Conservation (phyloP, 1,140 invertebrate species). For the Brachionus paranguensis region DNA sequence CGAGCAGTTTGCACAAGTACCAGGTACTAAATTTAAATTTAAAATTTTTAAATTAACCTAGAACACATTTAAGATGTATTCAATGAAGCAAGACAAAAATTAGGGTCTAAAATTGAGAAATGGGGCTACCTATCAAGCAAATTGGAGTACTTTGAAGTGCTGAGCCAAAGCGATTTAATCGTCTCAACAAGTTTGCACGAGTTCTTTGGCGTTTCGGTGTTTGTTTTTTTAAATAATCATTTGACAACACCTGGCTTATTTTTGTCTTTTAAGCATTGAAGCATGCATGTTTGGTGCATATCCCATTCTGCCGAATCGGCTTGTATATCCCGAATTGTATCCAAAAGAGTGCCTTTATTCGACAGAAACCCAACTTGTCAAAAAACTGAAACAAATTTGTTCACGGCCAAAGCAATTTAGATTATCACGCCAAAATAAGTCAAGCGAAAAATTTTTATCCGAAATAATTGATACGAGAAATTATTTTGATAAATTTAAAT, state of each 20-base stretch:
- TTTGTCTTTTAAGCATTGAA: conserved; percentile 61
- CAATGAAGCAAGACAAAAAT: conserved; percentile 55
- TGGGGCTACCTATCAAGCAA: conserved; percentile 62
- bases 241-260: conserved; percentile 33
- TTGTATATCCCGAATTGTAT: conserved; percentile 72
- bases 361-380: conserved; percentile 58
- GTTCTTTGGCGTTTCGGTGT: conserved; percentile 69
- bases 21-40: conserved; percentile 47
- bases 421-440: neutral
- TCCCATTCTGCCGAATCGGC: conserved; percentile 64
- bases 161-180: conserved; percentile 61
- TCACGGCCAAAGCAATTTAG: neutral
- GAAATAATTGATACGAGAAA: conserved; percentile 29
- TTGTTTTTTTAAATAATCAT: conserved; percentile 48
- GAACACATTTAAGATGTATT: conserved; percentile 46
- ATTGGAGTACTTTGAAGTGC: conserved; percentile 60
- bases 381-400: conserved; percentile 57
- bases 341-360: conserved; percentile 62
- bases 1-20: conserved; percentile 60
- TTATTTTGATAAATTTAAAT: conserved; percentile 33
- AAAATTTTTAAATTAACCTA: neutral
- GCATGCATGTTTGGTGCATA: conserved; percentile 65
- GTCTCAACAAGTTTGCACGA: conserved; percentile 70
- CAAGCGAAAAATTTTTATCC: conserved; percentile 17
- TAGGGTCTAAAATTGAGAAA: conserved; percentile 59